phyloP scores from a whole-genome alignment of 2,888 invertebrate genomes.

The Drosophila acutilabella region DNA sequence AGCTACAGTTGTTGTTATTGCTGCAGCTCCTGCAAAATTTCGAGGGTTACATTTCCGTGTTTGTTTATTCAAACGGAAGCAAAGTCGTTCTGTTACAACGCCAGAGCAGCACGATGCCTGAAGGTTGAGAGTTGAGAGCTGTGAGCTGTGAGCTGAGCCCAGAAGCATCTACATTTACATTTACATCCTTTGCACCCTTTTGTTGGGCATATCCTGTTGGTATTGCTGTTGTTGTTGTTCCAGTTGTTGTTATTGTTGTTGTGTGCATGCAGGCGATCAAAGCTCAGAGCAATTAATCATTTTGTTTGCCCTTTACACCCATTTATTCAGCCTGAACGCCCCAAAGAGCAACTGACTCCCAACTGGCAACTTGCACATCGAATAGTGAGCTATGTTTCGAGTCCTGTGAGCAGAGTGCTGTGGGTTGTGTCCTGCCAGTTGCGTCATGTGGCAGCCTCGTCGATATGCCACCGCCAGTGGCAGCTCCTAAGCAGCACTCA shows the following conservation, averaged over 20 bases:
- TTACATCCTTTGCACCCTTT: constrained; percentile 76
- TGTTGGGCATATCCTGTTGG: constrained; percentile 65
- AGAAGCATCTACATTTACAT: constrained; percentile 29
- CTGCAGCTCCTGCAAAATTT: constrained; percentile 43
- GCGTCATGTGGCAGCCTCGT: constrained; percentile 10
- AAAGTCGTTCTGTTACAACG: constrained; percentile 81
- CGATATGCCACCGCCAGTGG: constrained; percentile 12
- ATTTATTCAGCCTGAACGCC: constrained; percentile 82
- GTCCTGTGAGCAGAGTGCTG: neutral
- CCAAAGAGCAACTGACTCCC: constrained; percentile 58
- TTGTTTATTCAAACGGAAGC: constrained; percentile 82
- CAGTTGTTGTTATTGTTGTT: constrained; percentile 48
- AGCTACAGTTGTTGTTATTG: constrained; percentile 23
- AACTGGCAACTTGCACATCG: constrained; percentile 22
- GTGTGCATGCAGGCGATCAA: constrained; percentile 82
- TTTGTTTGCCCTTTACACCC: constrained; percentile 85
- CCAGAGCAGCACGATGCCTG: constrained; percentile 53
- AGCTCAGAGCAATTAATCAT: constrained; percentile 85
- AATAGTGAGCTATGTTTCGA: constrained; percentile 10
- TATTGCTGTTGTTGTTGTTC: constrained; percentile 51
- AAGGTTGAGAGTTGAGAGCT: no score
- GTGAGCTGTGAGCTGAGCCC: neutral
- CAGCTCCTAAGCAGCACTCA: constrained; percentile 40
- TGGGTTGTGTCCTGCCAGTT: neutral
- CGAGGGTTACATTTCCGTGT: constrained; percentile 80